Base-by-base conservation (phyloP, 2,888 invertebrate genomes). In the Liopterus haemorrhoidalis region DNA sequence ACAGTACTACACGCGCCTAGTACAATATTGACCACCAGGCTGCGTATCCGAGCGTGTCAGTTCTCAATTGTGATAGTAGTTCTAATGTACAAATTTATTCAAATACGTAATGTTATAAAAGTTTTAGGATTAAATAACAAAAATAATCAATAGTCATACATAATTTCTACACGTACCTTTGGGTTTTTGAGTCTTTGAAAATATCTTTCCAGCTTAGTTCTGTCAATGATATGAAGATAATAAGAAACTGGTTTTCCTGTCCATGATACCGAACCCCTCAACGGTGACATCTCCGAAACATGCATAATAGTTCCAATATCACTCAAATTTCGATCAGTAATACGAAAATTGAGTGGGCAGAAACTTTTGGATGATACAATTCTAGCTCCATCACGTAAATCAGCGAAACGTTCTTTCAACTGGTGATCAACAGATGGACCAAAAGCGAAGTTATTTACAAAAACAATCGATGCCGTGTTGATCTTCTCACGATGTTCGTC, bases 231-330 rank as follows among this genome's bases (percentile, higher is more conserved):
- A 72, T 99, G 99, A 59, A 97, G 78, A 74, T 92, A 99, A 76
- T 99, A 99, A 53, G 94, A 92, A 60, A 99, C 97, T 39, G 96
- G 92, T 69, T 94, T 96, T 54, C 93, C 93, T 49, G 99, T 99
- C 99, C 99, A 99, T 12, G 97, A 97, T 49, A 97, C 97, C 8
- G 94, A 94, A 54, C 94, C 94, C 63, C 86, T 82, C 52, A 95
- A 72, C 12, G 96, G 94, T 51, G 92, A 86, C 82, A 99, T 86
- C 72, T 96, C 95, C 54, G 86, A 86, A 28, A 99, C 94, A 69
- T 95, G 93, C 91, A 99, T 94, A 62, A 99, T 97, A 51, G 96
- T 93, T 54, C 96, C 96, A 65, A 99, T 95, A 72, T 99, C 96
- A 70, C 89, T 92, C 50, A 99, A 77, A 71, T 96, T 97, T 65